Evolutionary conservation across 1,140 invertebrate genomes (phyloP), one percentile per base, ranked within the genome.

Genomic region (Trichonephila clavata): DNA sequence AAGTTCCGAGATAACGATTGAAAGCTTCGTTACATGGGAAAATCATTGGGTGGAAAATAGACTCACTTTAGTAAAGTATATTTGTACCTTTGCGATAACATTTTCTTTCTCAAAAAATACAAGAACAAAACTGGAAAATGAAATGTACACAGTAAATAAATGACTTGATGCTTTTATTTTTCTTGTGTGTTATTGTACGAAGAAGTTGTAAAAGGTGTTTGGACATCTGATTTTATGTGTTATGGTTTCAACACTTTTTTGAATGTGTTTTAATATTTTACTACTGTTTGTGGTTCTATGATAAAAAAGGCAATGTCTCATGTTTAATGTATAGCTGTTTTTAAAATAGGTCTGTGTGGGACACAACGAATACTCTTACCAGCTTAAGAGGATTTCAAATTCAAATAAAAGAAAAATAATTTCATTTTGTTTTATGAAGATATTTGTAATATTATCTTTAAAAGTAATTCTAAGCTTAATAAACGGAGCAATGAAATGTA

Each of bases 31-130:
- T 63, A 86, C 84, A 39, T 39, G n/a, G 84, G 16, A 84, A 60
- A 86, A 39, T 86, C 84, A 86, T 86, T 86, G 59, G 20, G 60
- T 20, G 27, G 84, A 86, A 86, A 86, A 86, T 86, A 86, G 84
- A 63, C 24, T 86, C 84, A 86, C 84, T 86, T 86, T 86, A 63
- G 84, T 10, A 63, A 86, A 86, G 84, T 63, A 86, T 63, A 86
- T 63, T 86, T 86, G 84, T 63, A 61, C n/a, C 60, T 6, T 39
- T 7, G 57, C 16, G 84, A 86, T 86, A 61, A 60, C 60, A 20
- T 24, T 86, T 86, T 86, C 59, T 63, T 86, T 86, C 18, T 59
- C 20, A 18, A 14, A 63, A 86, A 61, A 39, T 86, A 63, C n/a
- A 18, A 39, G 27, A 20, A 8, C 10, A 61, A 86, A 86, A 32